Base-by-base conservation (phyloP, 2,113 vertebrate species). In the Dipodomys ordii region DNA sequence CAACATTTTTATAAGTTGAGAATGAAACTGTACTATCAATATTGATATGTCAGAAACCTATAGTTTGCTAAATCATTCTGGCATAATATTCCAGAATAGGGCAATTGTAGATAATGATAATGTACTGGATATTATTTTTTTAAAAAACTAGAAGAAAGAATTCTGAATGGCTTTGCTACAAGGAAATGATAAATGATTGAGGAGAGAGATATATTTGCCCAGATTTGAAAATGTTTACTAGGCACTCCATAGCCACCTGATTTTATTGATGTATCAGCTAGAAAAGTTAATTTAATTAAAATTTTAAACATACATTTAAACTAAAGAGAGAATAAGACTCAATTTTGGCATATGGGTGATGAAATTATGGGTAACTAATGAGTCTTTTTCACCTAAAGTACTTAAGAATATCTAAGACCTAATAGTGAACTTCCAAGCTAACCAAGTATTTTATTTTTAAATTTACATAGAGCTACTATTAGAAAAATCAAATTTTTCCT, bases 11-110 rank as follows among this genome's bases (percentile, higher is more conserved):
- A 2, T 72, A 85, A 92, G 73, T 84, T 89, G 64, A 67, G 35
- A 93, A 74, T 76, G 90, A 92, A 94, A 71, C 32, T 94, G 73
- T 39, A 28, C 69, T 11, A 69, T 84, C 65, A 91, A 69, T 92
- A 93, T 64, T 67, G 49, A 22, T 32, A 77, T 69, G 32, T 83
- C 15, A 28, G 22, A 25, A 64, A 64, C 62, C 62, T 64, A 64
- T 25, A 64, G 62, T 23, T 83, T 79, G 64, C 9, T 74, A 57
- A 94, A 6, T 57, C 68, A n/a, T 39, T 71, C 25, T 23, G 27
- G 1, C 57, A 20, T 60, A 16, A 25, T 39, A 53, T 72, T 44
- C 22, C 12, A 78, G 15, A 72, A 1, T 1, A 28, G 6, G 20
- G 16, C 18, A 28, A 27, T 39, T 20, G 46, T 1, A 62, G 27